Base-by-base conservation (phyloP, 2,113 vertebrate species). In the Brachirus orientalis region DNA sequence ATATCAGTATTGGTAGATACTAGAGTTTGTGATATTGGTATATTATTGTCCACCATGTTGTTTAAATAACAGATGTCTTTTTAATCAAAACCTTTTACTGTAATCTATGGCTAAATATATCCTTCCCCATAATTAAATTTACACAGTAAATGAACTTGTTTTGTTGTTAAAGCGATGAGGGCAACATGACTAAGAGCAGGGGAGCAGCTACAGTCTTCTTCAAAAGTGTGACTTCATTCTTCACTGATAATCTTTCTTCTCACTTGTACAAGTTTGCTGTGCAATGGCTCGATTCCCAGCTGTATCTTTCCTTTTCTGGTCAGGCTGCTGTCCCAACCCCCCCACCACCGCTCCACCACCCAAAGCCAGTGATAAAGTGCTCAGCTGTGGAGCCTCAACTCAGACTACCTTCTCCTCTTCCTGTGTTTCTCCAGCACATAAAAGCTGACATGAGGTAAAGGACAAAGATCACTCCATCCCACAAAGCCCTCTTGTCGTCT, bases 301-400 rank as follows among this genome's bases (percentile, higher is more conserved):
- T 51, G 41, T 43, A 43, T 76, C 73, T 79, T 76, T 74, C 85
- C 83, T 84, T 87, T 87, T 89, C 81, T 87, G 83, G 87, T 87
- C 79, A 84, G 65, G 53, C 68, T 47, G 56, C 43, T 1, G 52
- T 13, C 55, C 3, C 13, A 1, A 10, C 43, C 50, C 11, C 44
- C 7, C 8, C 44, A 2, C n/a, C 16, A 46, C 6, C 44, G 16
- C 44, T 4, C n/a, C 16, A 14, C 16, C 43, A 45, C 14, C 44
- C 44, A 14, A 8, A 7, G 2, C 44, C 14, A 4, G 8, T 12
- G 20, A 65, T 75, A 36, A 62, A 70, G 70, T 41, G 10, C 78
- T 80, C 85, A 83, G 83, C 85, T 89, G 85, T 63, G 36, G 43
- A 48, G 63, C 60, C 6, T 86, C 71, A 84, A 38, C 22, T 18